These are phyloP conservation scores for Gambusia affinis DNA, from an alignment of 2,113 vertebrate genomes.

Conservation along the genomic window DNA sequence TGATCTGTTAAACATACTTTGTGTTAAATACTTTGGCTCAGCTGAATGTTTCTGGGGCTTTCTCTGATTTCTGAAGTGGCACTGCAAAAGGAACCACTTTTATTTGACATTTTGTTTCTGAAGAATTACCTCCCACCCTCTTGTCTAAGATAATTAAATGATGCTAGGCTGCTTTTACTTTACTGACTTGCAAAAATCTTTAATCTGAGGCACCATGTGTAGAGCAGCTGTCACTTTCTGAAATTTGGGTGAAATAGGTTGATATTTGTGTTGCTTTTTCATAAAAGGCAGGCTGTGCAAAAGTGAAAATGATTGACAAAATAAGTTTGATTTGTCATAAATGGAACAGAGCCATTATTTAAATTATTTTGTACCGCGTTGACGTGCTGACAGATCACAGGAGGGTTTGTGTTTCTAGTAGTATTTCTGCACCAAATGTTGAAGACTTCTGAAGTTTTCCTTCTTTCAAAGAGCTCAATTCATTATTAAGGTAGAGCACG, in stretches of 20 bases:
- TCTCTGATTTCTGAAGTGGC: not conserved
- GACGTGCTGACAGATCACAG: slow-evolving; percentile 9
- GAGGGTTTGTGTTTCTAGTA: not conserved
- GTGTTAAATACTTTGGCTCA: not conserved
- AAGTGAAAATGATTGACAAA: slow-evolving; percentile 10
- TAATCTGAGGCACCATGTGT: slow-evolving; percentile 7
- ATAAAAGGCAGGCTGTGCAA: not conserved
- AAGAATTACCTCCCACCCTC: slow-evolving; percentile 9
- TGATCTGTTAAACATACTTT: not conserved
- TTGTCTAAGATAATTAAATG: slow-evolving; percentile 5
- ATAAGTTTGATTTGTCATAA: slow-evolving; percentile 13
- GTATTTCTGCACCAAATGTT: slow-evolving; percentile 13
- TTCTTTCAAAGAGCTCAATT: not conserved
- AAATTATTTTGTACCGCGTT: not conserved
- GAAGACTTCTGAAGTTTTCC: slow-evolving; percentile 10
- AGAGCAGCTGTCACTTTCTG: slow-evolving; percentile 9
- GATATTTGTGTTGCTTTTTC: slow-evolving; percentile 11
- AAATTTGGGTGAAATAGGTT: slow-evolving; percentile 13
- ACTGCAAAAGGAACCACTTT: not conserved
- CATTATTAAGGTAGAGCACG: slow-evolving; percentile 23
- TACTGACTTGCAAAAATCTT: not conserved
- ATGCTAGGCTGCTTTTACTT: slow-evolving; percentile 16
- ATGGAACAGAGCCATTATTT: slow-evolving; percentile 9
- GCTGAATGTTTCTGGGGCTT: not conserved
- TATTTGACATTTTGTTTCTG: not conserved